These are phyloP conservation scores for Dendrophyllia cribrosa DNA, from an alignment of 64 coral and sea anemone genomes.

Conservation along the genomic window DNA sequence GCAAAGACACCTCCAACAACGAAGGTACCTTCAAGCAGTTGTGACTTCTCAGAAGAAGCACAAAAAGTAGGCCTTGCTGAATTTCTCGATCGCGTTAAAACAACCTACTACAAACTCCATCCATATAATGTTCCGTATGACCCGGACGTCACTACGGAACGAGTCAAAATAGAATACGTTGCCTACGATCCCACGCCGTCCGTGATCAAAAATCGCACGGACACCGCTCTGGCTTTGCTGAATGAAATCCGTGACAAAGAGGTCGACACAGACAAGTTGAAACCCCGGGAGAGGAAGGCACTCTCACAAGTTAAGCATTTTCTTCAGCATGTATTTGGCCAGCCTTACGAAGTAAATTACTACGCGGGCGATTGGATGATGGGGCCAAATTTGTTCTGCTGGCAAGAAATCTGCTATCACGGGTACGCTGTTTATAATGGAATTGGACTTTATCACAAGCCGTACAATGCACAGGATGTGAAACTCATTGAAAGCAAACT, in stretches of 20 bases:
- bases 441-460: conserved; percentile 51
- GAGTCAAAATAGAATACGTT: not conserved
- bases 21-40: not conserved
- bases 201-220: conserved; percentile 14
- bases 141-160: not conserved
- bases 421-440: not conserved
- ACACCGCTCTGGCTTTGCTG: conserved; percentile 1
- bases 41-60: conserved; percentile 8
- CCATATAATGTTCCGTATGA: not conserved
- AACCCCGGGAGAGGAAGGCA: conserved; percentile 56
- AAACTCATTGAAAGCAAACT: conserved; percentile 51
- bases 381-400: conserved; percentile 51
- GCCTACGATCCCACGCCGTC: conserved; percentile 26
- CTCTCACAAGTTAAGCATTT: conserved; percentile 51
- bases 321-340: conserved; percentile 47
- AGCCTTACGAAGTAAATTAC: conserved; percentile 60
- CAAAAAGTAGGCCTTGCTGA: not conserved
- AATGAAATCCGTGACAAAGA: conserved; percentile 4
- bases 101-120: conserved; percentile 18
- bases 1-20: not conserved
- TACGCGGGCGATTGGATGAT: conserved; percentile 56
- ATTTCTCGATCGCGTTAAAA: conserved; percentile 48
- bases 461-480: conserved; percentile 29
- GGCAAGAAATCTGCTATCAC: conserved; percentile 16
- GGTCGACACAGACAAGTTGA: conserved; percentile 14